Conservation (phyloP, 2,888 invertebrate species). For the Trilocha varians region DNA sequence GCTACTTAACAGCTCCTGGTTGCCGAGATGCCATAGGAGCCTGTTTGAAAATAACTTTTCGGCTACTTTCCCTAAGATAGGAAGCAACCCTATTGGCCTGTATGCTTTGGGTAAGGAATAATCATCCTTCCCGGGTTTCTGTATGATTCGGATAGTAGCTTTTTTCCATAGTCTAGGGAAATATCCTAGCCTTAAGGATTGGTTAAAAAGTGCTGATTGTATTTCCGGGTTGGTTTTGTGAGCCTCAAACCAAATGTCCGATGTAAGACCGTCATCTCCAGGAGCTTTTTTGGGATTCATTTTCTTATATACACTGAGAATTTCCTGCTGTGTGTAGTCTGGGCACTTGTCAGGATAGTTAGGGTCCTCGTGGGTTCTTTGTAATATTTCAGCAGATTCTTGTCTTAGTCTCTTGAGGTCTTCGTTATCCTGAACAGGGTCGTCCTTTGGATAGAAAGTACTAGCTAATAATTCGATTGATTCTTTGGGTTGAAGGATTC, state of each 20-base stretch:
- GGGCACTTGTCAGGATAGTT: slow-evolving; percentile 1
- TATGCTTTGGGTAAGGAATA: slow-evolving; percentile 4
- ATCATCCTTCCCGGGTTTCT: slow-evolving; percentile 5
- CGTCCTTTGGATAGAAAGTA: slow-evolving; percentile 5
- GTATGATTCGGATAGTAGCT: slow-evolving; percentile 2
- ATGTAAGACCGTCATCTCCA: slow-evolving; percentile 12
- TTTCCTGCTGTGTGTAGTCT: slow-evolving; percentile 9
- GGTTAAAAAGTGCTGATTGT: background rate
- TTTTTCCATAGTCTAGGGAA: slow-evolving; percentile 8
- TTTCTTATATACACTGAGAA: background rate
- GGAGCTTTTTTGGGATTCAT: slow-evolving; percentile 14
- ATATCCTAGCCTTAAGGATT: background rate
- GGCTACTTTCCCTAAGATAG: slow-evolving; percentile 4
- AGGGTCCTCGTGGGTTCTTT: no score
- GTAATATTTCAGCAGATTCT: background rate
- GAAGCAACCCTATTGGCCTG: slow-evolving; percentile 8
- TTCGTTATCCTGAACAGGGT: background rate
- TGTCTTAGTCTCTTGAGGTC: no score
- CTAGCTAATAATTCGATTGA: background rate
- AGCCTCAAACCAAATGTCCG: slow-evolving; percentile 12
- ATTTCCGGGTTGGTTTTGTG: background rate
- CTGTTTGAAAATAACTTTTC: slow-evolving; percentile 3
- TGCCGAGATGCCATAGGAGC: background rate
- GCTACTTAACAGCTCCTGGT: background rate
- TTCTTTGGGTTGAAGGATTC: no score